A percentile compares a stretch with the other conserved stretches of the same genome.
These are phyloP conservation scores for Oxyruncus cristatus DNA, from an alignment of 2,113 vertebrate genomes.

Conservation along the genomic window DNA sequence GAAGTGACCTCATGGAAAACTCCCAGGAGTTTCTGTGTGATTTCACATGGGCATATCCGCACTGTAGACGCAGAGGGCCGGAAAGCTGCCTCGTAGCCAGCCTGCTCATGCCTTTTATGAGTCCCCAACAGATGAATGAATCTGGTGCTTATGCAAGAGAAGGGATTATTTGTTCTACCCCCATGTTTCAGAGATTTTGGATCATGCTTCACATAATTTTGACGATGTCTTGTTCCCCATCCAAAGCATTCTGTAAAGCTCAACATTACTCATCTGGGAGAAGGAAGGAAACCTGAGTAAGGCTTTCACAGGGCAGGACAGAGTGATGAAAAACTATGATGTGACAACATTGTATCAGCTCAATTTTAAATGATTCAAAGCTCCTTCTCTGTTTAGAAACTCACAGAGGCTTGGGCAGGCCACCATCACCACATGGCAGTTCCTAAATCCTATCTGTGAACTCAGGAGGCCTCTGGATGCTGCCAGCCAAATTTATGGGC, in stretches of 20 bases:
- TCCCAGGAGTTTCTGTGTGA: neutral
- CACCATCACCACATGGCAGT: neutral
- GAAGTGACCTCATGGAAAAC: neutral
- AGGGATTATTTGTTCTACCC: slow-evolving; percentile 39
- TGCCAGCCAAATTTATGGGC: neutral
- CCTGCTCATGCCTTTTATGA: neutral
- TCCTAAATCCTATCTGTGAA: neutral
- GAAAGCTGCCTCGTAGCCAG: neutral
- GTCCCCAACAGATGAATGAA: slow-evolving; percentile 30
- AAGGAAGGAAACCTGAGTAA: slow-evolving; percentile 39
- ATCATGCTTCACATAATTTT: slow-evolving; percentile 4
- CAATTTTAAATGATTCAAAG: slow-evolving; percentile 14
- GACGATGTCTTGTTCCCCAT: slow-evolving; percentile 14
- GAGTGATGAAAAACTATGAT: slow-evolving; percentile 31
- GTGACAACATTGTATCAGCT: slow-evolving; percentile 15
- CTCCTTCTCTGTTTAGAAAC: neutral
- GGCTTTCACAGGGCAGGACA: slow-evolving; percentile 30
- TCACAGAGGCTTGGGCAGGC: neutral
- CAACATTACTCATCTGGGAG: slow-evolving; percentile 29
- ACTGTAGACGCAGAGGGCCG: neutral
- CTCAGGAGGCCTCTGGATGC: neutral
- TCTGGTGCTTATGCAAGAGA: neutral
- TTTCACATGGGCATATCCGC: neutral
- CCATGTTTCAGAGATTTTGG: slow-evolving; percentile 21
- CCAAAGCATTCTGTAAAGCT: slow-evolving; percentile 14